Base-by-base conservation (phyloP, 2,888 invertebrate genomes). In the Drosophila yooni region DNA sequence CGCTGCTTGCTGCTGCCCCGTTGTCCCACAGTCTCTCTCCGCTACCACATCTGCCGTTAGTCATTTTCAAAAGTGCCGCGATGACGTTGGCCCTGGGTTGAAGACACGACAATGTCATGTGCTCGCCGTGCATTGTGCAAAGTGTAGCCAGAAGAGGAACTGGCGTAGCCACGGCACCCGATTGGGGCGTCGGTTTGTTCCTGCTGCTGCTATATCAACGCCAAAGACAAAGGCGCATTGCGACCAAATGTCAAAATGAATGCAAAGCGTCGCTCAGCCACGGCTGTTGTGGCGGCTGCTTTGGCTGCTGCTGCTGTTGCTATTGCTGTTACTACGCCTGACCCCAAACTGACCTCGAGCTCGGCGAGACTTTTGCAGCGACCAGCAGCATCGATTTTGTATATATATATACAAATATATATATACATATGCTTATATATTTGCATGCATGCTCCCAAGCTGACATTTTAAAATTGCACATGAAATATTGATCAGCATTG, bases 151-250 rank as follows among this genome's bases (percentile, higher is more conserved):
- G 58, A 27, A 65, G 53, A 29, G 38, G 46, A 58, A 29, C 36
- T 40, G 52, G 53, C 66, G 33, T 43, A 59, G 67, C 67, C 71
- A 62, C 63, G 63, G 65, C 56, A 33, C 31, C 67, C 46, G 54
- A 46, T 52, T 27, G 38, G 38, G 65, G 60, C 58, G 53, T 64
- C 58, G 53, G 78, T 62, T 79, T 76, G 75, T 64, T 76, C n/a
- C 27, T 34, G 52, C 52, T n/a, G 31, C 57, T 31, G 78, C 73
- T 69, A 56, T 63, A 85, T 77, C 86, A 74, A 84, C 85, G 88
- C 79, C 84, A 84, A 89, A 89, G 87, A 82, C 85, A 89, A 89
- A 89, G 86, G 85, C 86, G 83, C 76, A 70, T 52, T 74, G 77
- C 70, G 74, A 76, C 82, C 74, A 88, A 84, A 84, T 79, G 74